Percentiles rank a stretch among this genome's conserved stretches.
Conservation (phyloP, 2,113 vertebrate species). For the Fregetta grallaria region DNA sequence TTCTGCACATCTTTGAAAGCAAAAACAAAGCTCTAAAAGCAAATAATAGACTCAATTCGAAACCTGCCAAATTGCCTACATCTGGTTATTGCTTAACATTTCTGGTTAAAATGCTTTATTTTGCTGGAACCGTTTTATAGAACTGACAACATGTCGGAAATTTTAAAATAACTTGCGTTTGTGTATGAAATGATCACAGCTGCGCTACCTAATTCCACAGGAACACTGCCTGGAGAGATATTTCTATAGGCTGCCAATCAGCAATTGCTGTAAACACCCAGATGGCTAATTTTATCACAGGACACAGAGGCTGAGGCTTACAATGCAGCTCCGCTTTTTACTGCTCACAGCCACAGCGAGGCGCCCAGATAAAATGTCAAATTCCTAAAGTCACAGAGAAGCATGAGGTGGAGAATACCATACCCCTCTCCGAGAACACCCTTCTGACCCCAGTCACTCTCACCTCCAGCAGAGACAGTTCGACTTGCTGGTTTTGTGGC, state of each 20-base stretch:
- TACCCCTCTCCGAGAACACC: background rate
- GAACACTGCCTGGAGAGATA: slow-evolving; percentile 67
- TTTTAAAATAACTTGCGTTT: slow-evolving; percentile 40
- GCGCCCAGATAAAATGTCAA: background rate
- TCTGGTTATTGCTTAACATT: slow-evolving; percentile 62
- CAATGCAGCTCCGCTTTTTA: background rate
- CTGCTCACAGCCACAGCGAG: background rate
- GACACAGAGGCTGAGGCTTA: slow-evolving; percentile 45
- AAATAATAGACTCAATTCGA: slow-evolving; percentile 28
- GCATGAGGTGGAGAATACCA: background rate
- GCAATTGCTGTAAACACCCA: slow-evolving; percentile 59
- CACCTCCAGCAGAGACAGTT: background rate
- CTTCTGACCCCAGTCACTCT: background rate
- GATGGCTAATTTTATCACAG: slow-evolving; percentile 65
- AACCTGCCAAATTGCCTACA: slow-evolving; percentile 55
- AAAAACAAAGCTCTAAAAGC: slow-evolving; percentile 47
- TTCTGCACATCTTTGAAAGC: slow-evolving; percentile 4
- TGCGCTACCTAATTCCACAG: slow-evolving; percentile 56
- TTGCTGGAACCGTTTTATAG: slow-evolving; percentile 50
- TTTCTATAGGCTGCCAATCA: slow-evolving; percentile 42
- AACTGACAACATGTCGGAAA: slow-evolving; percentile 53
- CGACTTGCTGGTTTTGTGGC: background rate
- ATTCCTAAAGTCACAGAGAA: background rate
- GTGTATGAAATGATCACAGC: slow-evolving; percentile 66
- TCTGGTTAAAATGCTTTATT: slow-evolving; percentile 65